Evolutionary conservation across 2,113 vertebrate species (phyloP).

Genomic region (Tinamus guttatus): DNA sequence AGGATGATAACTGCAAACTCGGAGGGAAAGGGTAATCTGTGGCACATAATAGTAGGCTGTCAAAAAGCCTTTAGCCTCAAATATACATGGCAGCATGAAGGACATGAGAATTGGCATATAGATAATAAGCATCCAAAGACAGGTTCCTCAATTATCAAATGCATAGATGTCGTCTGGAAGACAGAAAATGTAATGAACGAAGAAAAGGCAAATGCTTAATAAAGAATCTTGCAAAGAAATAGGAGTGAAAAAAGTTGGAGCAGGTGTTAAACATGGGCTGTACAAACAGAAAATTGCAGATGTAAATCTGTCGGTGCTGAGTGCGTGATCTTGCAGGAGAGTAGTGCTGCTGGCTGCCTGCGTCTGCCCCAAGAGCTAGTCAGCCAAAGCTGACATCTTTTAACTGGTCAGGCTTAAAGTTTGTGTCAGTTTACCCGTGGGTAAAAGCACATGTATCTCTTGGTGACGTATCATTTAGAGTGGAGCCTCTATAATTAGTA

Average conservation of each 20-base stretch:
- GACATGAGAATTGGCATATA: neutral
- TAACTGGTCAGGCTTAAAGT: neutral
- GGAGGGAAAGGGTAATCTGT: conserved; percentile 46
- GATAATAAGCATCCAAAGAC: neutral
- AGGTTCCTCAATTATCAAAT: neutral
- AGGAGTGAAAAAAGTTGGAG: neutral
- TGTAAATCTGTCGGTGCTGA: neutral
- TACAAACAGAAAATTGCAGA: neutral
- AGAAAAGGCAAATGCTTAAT: neutral
- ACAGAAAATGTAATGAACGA: neutral
- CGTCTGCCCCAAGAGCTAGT: neutral
- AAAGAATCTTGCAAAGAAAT: neutral
- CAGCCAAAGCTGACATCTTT: neutral
- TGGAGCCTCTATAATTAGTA: neutral
- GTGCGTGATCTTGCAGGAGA: neutral
- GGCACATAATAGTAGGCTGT: conserved; percentile 28
- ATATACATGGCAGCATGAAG: neutral
- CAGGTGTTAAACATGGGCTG: neutral
- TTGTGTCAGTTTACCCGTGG: neutral
- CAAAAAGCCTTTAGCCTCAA: conserved; percentile 21
- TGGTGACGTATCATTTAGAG: neutral
- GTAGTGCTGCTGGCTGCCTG: neutral
- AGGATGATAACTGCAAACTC: conserved; percentile 37
- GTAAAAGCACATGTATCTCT: neutral
- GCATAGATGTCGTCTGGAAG: neutral